Evolutionary conservation across 2,797 vertebrate species (phyloP).

Genomic region (Potorous gilbertii): DNA sequence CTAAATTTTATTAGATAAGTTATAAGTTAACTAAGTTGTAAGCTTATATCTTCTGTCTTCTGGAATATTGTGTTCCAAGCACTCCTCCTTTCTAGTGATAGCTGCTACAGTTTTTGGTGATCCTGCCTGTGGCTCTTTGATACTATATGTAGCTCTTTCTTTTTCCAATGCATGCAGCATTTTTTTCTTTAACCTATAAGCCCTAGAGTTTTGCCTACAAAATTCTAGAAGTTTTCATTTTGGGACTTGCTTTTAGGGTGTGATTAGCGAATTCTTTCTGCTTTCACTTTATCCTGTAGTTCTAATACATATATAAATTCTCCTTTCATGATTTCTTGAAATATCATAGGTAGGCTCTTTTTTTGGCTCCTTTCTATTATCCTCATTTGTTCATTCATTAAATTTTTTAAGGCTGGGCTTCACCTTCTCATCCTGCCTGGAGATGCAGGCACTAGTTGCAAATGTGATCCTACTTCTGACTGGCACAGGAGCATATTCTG

Average conservation of each 20-base stretch:
- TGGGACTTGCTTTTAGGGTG: background rate
- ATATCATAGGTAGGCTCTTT: background rate
- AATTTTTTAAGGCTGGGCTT: background rate
- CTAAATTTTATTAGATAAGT: background rate
- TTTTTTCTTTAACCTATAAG: background rate
- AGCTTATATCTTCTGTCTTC: background rate
- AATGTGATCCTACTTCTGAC: background rate
- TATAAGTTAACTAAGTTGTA: background rate
- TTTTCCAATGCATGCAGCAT: background rate
- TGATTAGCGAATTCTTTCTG: background rate
- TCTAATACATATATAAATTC: background rate
- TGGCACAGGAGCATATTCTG: background rate
- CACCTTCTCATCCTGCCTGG: background rate
- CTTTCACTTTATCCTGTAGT: background rate
- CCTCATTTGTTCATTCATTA: background rate
- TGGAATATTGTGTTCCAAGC: background rate
- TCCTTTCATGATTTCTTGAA: background rate
- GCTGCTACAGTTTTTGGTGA: background rate
- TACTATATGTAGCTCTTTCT: background rate
- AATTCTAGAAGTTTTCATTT: background rate
- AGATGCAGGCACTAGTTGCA: background rate
- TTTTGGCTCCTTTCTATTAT: background rate
- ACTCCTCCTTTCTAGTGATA: background rate
- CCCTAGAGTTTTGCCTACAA: background rate
- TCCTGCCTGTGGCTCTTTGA: background rate